Percentiles rank a stretch among this genome's conserved stretches.
Conservation (phyloP, 1,140 invertebrate genomes). For the Drosophila auraria region DNA sequence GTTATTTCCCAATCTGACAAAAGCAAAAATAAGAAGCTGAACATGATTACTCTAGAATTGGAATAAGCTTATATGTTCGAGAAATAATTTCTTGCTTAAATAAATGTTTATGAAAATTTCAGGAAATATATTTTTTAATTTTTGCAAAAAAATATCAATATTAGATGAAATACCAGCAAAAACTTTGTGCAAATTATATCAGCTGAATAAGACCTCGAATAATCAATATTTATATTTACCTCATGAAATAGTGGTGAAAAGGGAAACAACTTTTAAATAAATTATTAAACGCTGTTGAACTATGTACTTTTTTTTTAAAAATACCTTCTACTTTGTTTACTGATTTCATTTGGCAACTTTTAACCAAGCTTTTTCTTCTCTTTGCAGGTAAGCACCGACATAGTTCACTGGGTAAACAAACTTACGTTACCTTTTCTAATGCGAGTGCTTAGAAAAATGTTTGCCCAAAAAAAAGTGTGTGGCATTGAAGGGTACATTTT, state of each 20-base stretch:
- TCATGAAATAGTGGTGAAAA: too few species aligned
- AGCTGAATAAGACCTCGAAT: too few species aligned
- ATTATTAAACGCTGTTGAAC: too few species aligned
- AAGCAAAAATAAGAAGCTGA: too few species aligned
- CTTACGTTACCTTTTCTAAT: neutral
- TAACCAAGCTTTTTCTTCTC: neutral
- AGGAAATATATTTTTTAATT: too few species aligned
- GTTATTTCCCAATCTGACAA: neutral
- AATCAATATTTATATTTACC: neutral
- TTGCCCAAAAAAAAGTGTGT: neutral
- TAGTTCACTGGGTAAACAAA: neutral
- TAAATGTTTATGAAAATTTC: too few species aligned
- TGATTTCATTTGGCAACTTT: neutral
- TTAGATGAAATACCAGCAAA: too few species aligned
- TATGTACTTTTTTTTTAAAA: neutral
- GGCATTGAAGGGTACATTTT: conserved; percentile 12
- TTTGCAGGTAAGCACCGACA: conserved; percentile 49
- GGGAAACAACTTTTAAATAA: too few species aligned
- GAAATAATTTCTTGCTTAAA: too few species aligned
- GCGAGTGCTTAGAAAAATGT: conserved; percentile 7
- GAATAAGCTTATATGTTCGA: neutral
- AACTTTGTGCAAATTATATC: too few species aligned
- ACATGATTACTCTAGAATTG: too few species aligned
- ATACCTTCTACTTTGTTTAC: neutral
- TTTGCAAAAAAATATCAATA: too few species aligned